A percentile compares a stretch with the other conserved stretches of the same genome.
Evolutionary conservation across 1,140 invertebrate genomes (phyloP).

Genomic region (Cyclina sinensis): DNA sequence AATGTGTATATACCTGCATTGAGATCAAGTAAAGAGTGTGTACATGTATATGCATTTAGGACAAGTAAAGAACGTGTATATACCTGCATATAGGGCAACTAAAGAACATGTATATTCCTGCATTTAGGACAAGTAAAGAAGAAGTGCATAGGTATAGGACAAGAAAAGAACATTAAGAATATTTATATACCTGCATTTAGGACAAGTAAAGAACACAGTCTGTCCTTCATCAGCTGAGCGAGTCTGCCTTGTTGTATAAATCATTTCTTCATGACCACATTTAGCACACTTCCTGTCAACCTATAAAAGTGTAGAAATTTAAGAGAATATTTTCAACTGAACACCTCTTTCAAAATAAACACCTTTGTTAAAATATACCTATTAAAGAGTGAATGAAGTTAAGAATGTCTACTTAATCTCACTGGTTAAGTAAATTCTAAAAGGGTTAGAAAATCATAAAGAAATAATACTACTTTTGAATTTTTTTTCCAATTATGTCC

Average conservation of each 20-base stretch:
- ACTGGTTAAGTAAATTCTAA: too few relatives aligned
- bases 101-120: conserved; percentile 94
- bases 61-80: conserved; percentile 95
- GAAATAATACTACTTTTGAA: too few relatives aligned
- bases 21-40: conserved; percentile 98
- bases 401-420: too few relatives aligned
- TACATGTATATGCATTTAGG: conserved; percentile 87
- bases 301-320: conserved; percentile 55
- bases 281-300: conserved; percentile 95
- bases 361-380: too few relatives aligned
- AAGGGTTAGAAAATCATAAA: too few relatives aligned
- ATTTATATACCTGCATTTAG: conserved; percentile 91
- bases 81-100: conserved; percentile 95
- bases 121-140: conserved; percentile 95
- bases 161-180: not conserved
- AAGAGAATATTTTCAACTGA: too few relatives aligned
- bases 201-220: conserved; percentile 99
- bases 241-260: conserved; percentile 97
- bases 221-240: conserved; percentile 99
- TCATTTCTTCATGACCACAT: conserved; percentile 97
- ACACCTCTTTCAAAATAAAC: too few relatives aligned
- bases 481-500: too few relatives aligned
- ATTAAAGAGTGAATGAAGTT: too few relatives aligned
- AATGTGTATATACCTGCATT: conserved; percentile 92
- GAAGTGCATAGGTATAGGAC: conserved; percentile 61